Percentiles rank a stretch among this genome's conserved stretches.
Evolutionary conservation across 2,113 vertebrate genomes (phyloP).

Genomic region (Columbina picui): DNA sequence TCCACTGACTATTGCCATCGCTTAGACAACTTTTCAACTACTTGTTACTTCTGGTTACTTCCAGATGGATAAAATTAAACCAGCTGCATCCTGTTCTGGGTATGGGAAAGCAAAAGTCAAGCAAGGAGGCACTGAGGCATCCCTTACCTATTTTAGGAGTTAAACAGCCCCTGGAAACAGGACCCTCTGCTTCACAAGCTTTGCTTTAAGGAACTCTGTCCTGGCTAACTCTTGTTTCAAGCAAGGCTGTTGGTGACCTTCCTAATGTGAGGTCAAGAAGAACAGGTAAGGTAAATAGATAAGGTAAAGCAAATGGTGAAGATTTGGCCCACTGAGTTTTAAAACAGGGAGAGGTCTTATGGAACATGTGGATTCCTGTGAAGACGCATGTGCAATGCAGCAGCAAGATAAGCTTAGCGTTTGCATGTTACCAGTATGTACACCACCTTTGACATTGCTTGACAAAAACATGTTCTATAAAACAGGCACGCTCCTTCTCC

Average conservation of each 20-base stretch:
- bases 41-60: background rate
- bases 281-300: background rate
- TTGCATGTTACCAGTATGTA: background rate
- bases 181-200: background rate
- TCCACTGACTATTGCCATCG: background rate
- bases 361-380: background rate
- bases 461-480: conserved; percentile 11
- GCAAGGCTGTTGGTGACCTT: background rate
- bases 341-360: background rate
- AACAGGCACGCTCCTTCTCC: conserved; percentile 15
- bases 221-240: background rate
- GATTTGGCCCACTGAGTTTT: background rate
- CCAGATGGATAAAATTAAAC: background rate
- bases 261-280: background rate
- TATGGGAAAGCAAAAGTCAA: background rate
- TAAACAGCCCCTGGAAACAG: background rate
- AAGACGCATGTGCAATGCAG: background rate
- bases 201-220: background rate
- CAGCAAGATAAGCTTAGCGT: background rate
- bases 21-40: background rate
- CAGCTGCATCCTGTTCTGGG: background rate
- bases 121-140: background rate
- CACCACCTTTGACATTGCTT: conserved; percentile 10
- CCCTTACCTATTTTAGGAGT: background rate
- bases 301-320: background rate